phyloP scores from a whole-genome alignment of 2,888 invertebrate species.

The Machimus atricapillus region DNA sequence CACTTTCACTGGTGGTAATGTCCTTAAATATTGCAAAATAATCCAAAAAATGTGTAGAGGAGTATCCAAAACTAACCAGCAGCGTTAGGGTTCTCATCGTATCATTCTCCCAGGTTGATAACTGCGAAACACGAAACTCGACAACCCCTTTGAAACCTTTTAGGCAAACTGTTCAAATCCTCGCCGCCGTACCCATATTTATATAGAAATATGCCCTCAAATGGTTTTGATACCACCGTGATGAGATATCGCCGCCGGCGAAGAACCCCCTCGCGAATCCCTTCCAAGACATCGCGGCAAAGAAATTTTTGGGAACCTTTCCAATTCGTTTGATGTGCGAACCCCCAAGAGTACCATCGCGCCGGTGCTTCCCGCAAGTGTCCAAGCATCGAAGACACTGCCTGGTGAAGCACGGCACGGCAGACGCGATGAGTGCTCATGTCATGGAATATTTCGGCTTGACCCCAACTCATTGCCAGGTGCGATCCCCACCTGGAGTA shows the following conservation, averaged over 20 bases:
- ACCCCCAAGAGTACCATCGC: not conserved
- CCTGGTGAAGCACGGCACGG: not conserved
- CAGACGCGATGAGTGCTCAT: not conserved
- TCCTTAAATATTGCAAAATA: not conserved
- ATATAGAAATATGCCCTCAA: slow-evolving; percentile 51
- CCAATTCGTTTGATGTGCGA: slow-evolving; percentile 8
- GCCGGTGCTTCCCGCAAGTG: not conserved
- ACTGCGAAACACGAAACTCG: not conserved
- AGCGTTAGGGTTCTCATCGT: slow-evolving; percentile 62
- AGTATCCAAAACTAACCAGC: slow-evolving; percentile 58
- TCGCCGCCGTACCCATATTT: slow-evolving; percentile 60
- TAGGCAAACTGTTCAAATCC: slow-evolving; percentile 61
- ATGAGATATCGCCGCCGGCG: not conserved
- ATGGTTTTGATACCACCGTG: slow-evolving; percentile 10
- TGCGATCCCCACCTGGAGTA: not conserved
- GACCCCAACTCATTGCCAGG: not conserved
- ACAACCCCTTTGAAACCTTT: slow-evolving; percentile 55
- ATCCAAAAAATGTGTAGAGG: not conserved
- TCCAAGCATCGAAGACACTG: not conserved
- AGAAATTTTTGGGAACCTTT: slow-evolving; percentile 38
- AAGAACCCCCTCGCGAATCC: slow-evolving; percentile 4
- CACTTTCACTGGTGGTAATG: not conserved
- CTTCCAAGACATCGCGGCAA: not conserved
- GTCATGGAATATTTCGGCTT: not conserved
- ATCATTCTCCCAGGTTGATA: slow-evolving; percentile 31